These are phyloP conservation scores for Drosophila sp. DNA, from an alignment of 1,140 invertebrate genomes.

Conservation along the genomic window DNA sequence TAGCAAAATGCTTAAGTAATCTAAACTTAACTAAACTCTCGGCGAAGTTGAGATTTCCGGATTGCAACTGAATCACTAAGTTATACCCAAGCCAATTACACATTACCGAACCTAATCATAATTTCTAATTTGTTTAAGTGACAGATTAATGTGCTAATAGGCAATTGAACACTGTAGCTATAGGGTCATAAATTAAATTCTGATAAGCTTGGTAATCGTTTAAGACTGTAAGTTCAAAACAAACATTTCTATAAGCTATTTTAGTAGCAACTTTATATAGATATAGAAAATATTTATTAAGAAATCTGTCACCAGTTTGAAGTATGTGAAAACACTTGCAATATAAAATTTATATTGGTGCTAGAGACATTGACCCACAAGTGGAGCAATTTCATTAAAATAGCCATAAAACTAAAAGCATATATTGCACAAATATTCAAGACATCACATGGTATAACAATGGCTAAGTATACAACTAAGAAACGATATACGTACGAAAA, in stretches of 20 bases:
- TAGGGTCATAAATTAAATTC: slow-evolving; percentile 7
- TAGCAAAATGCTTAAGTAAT: not conserved
- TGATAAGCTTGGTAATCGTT: slow-evolving; percentile 11
- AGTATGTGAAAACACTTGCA: slow-evolving; percentile 6
- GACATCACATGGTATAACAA: slow-evolving; percentile 23
- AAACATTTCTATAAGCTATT: slow-evolving; percentile 2
- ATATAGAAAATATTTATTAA: slow-evolving; percentile 15
- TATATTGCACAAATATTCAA: slow-evolving; percentile 12
- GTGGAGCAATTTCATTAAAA: slow-evolving; percentile 34
- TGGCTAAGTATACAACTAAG: slow-evolving; percentile 16
- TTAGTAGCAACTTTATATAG: slow-evolving; percentile 4
- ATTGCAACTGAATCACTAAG: slow-evolving; percentile 2
- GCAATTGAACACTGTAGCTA: slow-evolving; percentile 12
- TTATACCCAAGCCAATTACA: not conserved
- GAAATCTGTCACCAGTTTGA: slow-evolving; percentile 12
- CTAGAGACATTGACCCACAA: slow-evolving; percentile 27
- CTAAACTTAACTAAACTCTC: slow-evolving; percentile 9
- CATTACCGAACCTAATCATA: slow-evolving; percentile 3
- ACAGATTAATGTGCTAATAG: slow-evolving; percentile 17
- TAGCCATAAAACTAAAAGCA: slow-evolving; percentile 43
- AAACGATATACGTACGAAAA: slow-evolving; percentile 4
- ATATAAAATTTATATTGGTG: slow-evolving; percentile 8
- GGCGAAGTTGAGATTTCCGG: slow-evolving; percentile 1
- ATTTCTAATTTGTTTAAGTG: slow-evolving; percentile 7
- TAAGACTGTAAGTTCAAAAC: slow-evolving; percentile 5